phyloP scores from a whole-genome alignment of 64 coral and sea anemone species.

The Porites lutea region DNA sequence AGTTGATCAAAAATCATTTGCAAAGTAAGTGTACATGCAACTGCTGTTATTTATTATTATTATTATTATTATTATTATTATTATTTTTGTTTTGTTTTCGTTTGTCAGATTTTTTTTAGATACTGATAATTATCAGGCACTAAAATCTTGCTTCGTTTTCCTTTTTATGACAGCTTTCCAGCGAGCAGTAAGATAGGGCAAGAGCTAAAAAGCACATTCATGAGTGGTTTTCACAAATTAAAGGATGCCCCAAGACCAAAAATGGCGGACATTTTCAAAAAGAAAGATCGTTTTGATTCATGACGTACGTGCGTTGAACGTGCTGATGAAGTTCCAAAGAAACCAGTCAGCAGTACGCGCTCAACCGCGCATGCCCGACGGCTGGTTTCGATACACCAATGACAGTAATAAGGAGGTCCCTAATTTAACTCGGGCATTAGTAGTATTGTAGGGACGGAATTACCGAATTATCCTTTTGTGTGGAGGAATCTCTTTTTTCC shows the following conservation, averaged over 20 bases:
- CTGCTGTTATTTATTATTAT: too few relatives aligned
- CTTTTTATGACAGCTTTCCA: conserved; percentile 58
- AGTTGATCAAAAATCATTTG: conserved; percentile 58
- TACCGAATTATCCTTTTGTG: too few relatives aligned
- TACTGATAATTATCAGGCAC: too few relatives aligned
- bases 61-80: too few relatives aligned
- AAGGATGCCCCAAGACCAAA: conserved; percentile 96
- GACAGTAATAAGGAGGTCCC: neutral
- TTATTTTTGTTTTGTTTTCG: too few relatives aligned
- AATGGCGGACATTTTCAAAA: conserved; percentile 97
- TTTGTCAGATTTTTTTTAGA: too few relatives aligned
- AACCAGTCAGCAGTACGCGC: neutral
- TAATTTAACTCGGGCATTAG: too few relatives aligned
- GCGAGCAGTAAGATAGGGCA: conserved; percentile 74
- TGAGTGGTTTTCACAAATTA: conserved; percentile 93
- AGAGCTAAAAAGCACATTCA: conserved; percentile 92
- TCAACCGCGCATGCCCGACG: neutral
- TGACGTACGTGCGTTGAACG: neutral
- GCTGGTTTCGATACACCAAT: neutral
- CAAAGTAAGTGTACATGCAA: conserved; percentile 49
- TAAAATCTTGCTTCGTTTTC: neutral
- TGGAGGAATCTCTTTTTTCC: too few relatives aligned
- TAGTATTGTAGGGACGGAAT: too few relatives aligned
- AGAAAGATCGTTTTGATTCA: conserved; percentile 87
- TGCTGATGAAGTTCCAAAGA: neutral